Base-by-base conservation (phyloP, 1,140 invertebrate species). In the Leptinotarsa lineolata region DNA sequence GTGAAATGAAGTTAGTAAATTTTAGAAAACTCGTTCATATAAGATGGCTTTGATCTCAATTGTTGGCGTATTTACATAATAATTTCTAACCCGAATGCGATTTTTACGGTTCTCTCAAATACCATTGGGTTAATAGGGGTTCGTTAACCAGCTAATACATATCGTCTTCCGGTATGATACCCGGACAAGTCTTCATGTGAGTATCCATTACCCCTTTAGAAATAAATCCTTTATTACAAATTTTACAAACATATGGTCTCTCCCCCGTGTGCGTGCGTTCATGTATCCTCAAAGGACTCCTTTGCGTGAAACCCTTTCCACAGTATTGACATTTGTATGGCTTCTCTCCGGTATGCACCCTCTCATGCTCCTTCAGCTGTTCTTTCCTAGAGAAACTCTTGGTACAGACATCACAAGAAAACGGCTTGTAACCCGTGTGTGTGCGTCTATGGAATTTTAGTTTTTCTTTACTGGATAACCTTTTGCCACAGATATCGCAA, bases 401-500 rank as follows among this genome's bases (percentile, higher is more conserved):
- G 2, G 88, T 88, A 77, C 91, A 92, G 2, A 88, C 82, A 21
- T 89, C 88, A 79, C 92, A 93, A 0, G 89, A 88, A 75, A 90
- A 90, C n/a, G 92, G 92, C 64, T 92, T 92, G 74, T 92, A 90
- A 0, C 91, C 91, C 0, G 89, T 90, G 75, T 93, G 92, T 20
- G 92, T 92, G 24, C 91, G 84, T 46, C 89, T 82, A 77, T 93
- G 91, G 78, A 91, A 90, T 81, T 91, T 92, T 68, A 93, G 85
- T 71, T 92, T 90, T 66, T 92, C 90, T 2, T 88, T 87, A 54
- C 87, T 89, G 30, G 89, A 89, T 59, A 97, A 89, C 68, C 91
- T 89, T 85, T 96, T 95, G 15, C 90, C 90, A 83, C 94, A 95
- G 39, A 93, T 89, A 77, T 90, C 89, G 83, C 91, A 92, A 0